Base-by-base conservation (phyloP, 2,888 invertebrate species). In the Drosophila longiperda region DNA sequence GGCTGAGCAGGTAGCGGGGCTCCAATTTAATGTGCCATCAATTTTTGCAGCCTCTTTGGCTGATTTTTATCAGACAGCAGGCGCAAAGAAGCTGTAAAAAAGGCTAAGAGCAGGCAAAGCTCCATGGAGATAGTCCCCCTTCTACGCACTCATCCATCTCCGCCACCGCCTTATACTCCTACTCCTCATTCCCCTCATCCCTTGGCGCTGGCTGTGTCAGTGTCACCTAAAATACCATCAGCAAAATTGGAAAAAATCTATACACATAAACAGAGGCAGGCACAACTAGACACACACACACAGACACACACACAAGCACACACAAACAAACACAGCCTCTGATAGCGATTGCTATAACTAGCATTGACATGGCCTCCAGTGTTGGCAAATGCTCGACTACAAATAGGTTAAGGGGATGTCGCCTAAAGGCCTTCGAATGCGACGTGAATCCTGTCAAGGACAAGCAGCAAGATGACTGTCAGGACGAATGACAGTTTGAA, bases 11-110 rank as follows among this genome's bases (percentile, higher is more conserved):
- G 45, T 45, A 45, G 45, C 38, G 65, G 78, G 67, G 29, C 20
- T 32, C 75, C 85, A 87, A 87, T 86, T 87, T 87, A 87, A 86
- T 86, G 87, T 87, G 73, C 86, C 83, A 86, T 87, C 87, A 86
- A 87, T 85, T 83, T 87, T 85, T 80, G 54, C 60, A 73, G 67
- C 65, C 71, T 61, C 62, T 68, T 63, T 34, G 73, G 55, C 65
- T 65, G 73, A 79, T 76, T 78, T 73, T 76, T 76, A 80, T 78
- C 79, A 72, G 66, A 40, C 69, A 59, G 63, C 68, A 80, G 69
- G 74, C 54, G 63, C 65, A 55, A 61, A 69, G 61, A 75, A 63
- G 73, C 62, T 75, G 75, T 82, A 82, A 79, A 83, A 81, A 73
- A 76, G 66, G 72, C 70, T 69, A 65, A 79, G 59, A 59, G 36